Percentiles rank a stretch among this genome's conserved stretches.
Conservation (phyloP, 2,888 invertebrate genomes). For the Cantharis rustica region DNA sequence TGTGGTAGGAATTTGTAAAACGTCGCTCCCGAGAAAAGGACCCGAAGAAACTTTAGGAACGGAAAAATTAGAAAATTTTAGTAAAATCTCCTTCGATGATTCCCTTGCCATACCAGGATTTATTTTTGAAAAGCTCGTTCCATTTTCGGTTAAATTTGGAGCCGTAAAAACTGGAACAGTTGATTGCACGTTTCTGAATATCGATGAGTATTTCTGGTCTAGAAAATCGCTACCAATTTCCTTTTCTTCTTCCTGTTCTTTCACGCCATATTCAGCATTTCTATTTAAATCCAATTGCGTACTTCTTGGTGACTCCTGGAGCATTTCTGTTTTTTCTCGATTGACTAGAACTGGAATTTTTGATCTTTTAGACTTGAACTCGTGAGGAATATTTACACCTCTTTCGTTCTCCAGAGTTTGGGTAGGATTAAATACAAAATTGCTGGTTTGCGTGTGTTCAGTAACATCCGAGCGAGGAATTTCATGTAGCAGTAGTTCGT, state of each 20-base stretch:
- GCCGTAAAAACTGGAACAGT: not conserved
- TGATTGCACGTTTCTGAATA: not conserved
- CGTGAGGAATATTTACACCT: too few relatives aligned
- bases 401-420: not conserved
- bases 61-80: not conserved
- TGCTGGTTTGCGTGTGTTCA: not conserved
- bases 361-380: not conserved
- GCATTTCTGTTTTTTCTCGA: not conserved
- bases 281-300: not conserved
- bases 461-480: not conserved
- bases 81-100: not conserved
- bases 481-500: not conserved
- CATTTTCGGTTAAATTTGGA: not conserved
- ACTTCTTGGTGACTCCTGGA: not conserved
- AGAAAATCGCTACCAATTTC: not conserved
- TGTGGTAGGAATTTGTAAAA: not conserved
- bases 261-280: not conserved
- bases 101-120: not conserved
- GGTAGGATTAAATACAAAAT: not conserved
- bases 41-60: not conserved
- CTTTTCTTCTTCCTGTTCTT: not conserved
- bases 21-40: not conserved
- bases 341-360: not conserved
- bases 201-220: not conserved
- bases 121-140: not conserved